Conservation (phyloP, 2,797 vertebrate genomes). For the Myiothlypis chrysogaster region DNA sequence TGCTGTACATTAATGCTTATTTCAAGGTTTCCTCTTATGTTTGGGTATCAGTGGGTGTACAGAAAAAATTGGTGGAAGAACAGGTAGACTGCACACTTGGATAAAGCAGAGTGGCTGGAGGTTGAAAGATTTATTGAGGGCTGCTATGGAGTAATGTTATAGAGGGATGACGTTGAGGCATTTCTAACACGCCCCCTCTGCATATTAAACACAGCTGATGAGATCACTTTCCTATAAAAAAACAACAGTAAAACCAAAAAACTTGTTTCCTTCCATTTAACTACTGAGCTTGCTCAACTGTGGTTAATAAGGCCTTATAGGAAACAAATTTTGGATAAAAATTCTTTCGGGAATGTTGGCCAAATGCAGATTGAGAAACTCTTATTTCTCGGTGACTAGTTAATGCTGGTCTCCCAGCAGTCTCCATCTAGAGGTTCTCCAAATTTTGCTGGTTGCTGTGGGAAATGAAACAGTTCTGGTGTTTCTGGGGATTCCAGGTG, state of each 20-base stretch:
- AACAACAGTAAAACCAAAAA: not conserved
- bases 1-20: not conserved
- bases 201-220: not conserved
- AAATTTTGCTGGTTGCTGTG: not conserved
- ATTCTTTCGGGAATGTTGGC: not conserved
- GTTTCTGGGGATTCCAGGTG: not conserved
- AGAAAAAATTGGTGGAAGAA: not conserved
- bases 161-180: rapidly evolving
- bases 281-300: not conserved
- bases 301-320: not conserved
- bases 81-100: not conserved
- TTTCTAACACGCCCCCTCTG: not conserved
- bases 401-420: not conserved
- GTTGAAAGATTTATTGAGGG: conserved; percentile 11
- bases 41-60: not conserved
- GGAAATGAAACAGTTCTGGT: not conserved
- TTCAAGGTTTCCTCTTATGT: not conserved
- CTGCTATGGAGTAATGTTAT: not conserved
- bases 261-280: not conserved
- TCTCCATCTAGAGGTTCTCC: not conserved
- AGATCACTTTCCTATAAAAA: not conserved
- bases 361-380: not conserved
- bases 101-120: not conserved
- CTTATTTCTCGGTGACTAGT: not conserved
- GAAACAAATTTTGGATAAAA: not conserved